Evolutionary conservation across 2,888 invertebrate genomes (phyloP), one percentile per base, ranked within the genome.

Genomic region (Ormyrus pomaceus): DNA sequence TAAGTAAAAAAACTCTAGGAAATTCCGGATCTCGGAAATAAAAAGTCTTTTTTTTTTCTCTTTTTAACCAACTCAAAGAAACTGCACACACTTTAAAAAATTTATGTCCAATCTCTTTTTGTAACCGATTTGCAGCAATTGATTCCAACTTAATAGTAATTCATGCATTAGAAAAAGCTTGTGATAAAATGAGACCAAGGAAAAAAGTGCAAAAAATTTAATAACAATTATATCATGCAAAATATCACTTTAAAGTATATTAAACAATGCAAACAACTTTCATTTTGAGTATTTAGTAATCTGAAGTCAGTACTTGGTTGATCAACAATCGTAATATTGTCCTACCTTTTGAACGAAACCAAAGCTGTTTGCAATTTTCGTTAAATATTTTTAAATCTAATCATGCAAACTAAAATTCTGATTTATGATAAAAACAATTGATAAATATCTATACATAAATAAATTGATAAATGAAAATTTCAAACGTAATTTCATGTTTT

Each of bases 331-430:
- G 50, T 56, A 58, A 53, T 53, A 65, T 61, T 48, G 10, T 19
- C 19, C 19, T 19, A 19, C 2, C 19, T 19, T 19, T 19, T 19
- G 19, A 19, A 19, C 19, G 19, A 19, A 19, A 69, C 58, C n/a
- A 46, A 77, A 77, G 68, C 11, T 81, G 64, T 77, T 81, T 77
- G 64, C 51, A 68, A 50, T 65, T 56, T 56, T 19, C 19, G 9
- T 72, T 3, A 71, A 71, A 71, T 66, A 62, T 62, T 61, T 58
- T 66, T 59, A 62, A 78, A 58, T 75, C 68, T 80, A 80, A 81
- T 70, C 88, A 84, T 87, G 87, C 87, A 87, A 87, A 87, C 86
- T 86, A 85, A 86, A 86, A 84, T 85, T 75, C 62, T 80, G 68
- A 58, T 73, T 79, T 73, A 82, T 78, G 19, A 19, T 19, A 68